These are phyloP conservation scores for Argyresthia goedartella DNA, from an alignment of 2,888 invertebrate genomes.

Conservation along the genomic window DNA sequence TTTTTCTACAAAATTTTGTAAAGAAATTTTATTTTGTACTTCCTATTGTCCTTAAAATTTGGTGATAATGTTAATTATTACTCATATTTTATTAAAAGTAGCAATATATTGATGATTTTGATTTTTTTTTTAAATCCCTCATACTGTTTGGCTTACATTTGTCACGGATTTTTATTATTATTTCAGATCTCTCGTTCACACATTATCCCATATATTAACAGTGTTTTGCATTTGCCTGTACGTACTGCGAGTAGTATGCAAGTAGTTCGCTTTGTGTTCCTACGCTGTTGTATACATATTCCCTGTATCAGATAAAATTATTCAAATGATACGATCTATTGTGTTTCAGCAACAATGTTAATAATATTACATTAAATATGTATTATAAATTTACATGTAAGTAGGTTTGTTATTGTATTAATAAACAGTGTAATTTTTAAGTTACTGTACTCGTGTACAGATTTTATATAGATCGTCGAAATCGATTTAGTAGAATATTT, in stretches of 20 bases:
- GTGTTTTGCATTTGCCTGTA: not conserved
- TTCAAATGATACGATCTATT: constrained; percentile 68
- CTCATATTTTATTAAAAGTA: too few relatives aligned
- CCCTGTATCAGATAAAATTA: constrained; percentile 63
- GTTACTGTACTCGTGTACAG: too few relatives aligned
- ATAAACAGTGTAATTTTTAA: not conserved
- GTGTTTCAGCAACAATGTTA: constrained; percentile 64
- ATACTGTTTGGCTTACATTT: too few relatives aligned
- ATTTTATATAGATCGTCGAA: too few relatives aligned
- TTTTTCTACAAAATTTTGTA: too few relatives aligned
- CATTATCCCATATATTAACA: not conserved
- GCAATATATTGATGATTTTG: too few relatives aligned
- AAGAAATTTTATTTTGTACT: too few relatives aligned
- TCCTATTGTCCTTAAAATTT: too few relatives aligned
- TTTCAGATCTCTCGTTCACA: not conserved
- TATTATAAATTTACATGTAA: constrained; percentile 58
- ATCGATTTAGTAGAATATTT: too few relatives aligned
- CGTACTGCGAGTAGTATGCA: too few relatives aligned
- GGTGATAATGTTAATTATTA: too few relatives aligned
- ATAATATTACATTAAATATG: constrained; percentile 58
- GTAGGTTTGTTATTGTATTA: constrained; percentile 35
- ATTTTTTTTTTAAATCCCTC: too few relatives aligned
- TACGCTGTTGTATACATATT: constrained; percentile 28
- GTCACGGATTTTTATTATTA: not conserved
- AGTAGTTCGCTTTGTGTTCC: not conserved